Percentiles rank a stretch among this genome's conserved stretches.
Conservation (phyloP, 2,888 invertebrate species). For the Cynaeus angustus region DNA sequence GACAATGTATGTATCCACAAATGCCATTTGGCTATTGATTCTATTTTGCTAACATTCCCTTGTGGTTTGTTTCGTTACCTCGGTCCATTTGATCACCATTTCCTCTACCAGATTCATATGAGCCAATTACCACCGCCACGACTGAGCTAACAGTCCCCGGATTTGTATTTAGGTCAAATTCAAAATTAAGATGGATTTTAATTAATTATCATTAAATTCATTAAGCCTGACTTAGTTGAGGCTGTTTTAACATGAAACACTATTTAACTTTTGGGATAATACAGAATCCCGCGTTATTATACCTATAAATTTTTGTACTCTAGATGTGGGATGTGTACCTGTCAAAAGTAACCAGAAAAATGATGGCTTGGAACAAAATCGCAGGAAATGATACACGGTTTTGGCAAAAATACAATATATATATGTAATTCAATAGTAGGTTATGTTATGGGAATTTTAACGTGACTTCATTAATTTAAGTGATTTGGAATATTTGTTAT, state of each 20-base stretch:
- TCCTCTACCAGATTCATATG: slow-evolving; percentile 9
- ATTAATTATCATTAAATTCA: slow-evolving; percentile 27
- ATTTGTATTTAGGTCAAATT: slow-evolving; percentile 26
- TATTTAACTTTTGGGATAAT: neutral
- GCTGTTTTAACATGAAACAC: slow-evolving; percentile 7
- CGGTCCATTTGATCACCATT: slow-evolving; percentile 5
- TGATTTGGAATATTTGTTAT: too few species aligned
- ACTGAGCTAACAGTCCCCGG: slow-evolving; percentile 10
- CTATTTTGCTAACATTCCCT: neutral
- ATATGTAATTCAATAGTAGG: neutral
- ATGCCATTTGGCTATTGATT: too few species aligned
- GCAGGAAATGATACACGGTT: slow-evolving; percentile 43
- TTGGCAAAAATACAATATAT: neutral
- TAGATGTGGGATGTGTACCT: slow-evolving; percentile 8
- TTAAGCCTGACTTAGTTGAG: slow-evolving; percentile 7
- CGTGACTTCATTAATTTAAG: too few species aligned
- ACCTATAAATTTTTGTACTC: slow-evolving; percentile 12
- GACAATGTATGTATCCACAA: too few species aligned
- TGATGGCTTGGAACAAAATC: slow-evolving; percentile 35
- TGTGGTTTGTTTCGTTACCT: slow-evolving; percentile 3
- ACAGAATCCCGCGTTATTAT: neutral
- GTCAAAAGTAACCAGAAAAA: slow-evolving; percentile 45
- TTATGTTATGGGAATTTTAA: too few species aligned
- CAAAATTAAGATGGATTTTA: slow-evolving; percentile 25
- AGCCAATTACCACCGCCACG: slow-evolving; percentile 24